Evolutionary conservation across 2,888 invertebrate species (phyloP).

Genomic region (Euspilapteryx auroguttella): DNA sequence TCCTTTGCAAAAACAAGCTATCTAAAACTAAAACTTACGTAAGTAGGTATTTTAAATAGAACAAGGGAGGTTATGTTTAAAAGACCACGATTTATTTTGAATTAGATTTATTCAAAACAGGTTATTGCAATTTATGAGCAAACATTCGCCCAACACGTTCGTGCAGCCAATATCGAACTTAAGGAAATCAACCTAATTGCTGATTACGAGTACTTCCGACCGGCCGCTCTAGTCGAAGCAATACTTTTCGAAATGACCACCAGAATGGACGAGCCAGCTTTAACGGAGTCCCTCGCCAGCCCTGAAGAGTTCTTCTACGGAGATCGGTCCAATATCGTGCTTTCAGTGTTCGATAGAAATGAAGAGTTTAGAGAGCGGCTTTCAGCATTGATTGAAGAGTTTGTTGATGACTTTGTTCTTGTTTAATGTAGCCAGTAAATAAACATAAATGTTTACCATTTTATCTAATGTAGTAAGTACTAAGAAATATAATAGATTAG

Average conservation of each 20-base stretch:
- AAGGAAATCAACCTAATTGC: neutral
- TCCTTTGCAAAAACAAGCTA: no score
- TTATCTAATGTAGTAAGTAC: no score
- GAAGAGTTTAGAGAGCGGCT: neutral
- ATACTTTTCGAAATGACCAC: neutral
- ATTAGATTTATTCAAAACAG: neutral
- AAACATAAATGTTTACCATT: no score
- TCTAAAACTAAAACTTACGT: no score
- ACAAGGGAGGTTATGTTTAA: no score
- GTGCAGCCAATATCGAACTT: neutral
- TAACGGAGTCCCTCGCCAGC: neutral
- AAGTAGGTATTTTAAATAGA: no score
- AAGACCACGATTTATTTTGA: neutral
- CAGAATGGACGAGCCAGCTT: neutral
- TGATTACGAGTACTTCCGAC: neutral
- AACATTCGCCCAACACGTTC: neutral
- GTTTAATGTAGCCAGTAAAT: no score
- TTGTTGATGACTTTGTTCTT: slow-evolving; percentile 2
- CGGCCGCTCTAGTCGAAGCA: neutral
- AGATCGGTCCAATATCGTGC: neutral
- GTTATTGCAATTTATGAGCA: neutral
- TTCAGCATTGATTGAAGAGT: neutral
- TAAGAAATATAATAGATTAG: no score
- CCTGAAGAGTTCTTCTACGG: neutral
- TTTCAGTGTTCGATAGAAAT: neutral